Base-by-base conservation (phyloP, 2,888 invertebrate species). In the Ochropleura plecta region DNA sequence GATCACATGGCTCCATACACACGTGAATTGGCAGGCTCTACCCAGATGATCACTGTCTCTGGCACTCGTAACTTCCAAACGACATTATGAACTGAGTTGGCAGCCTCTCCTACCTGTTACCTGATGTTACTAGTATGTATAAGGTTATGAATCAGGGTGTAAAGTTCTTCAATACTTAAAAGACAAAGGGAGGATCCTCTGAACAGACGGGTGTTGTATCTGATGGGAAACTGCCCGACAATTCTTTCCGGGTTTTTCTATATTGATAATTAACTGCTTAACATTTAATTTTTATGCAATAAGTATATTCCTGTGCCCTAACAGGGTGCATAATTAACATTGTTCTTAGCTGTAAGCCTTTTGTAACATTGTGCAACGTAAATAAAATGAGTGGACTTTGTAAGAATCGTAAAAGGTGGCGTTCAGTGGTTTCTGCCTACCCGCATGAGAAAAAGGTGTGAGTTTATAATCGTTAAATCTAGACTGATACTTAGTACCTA, bases 1-100 rank as follows among this genome's bases (percentile, higher is more conserved):
- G n/a, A n/a, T 44, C n/a, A 53, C 16, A 18, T 42, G 44, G 6
- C 40, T 51, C 10, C 30, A n/a, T 12, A 30, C 12, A 49, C 16
- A 46, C 7, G 16, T 46, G 44, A 78, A 64, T 64, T 74, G 76
- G 55, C 55, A 57, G n/a, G 46, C n/a, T 46, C 30, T 16, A 59
- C 9, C 12, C 8, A 12, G 48, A n/a, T 30, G 46, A 70, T 77
- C 63, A 49, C 51, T 40, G 30, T 59, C 57, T 57, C 6, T 30
- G 30, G 18, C 18, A 44, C 59, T 70, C 9, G 7, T 59, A 76
- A 76, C 48, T 64, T 70, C 0, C 5, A 49, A 57, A 64, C 9
- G 63, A 42, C 12, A 66, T 60, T 30, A 66, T 49, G 40, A 78
- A 78, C 57, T 30, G 18, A 44, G 42, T 72, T 81, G 83, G 79